These are phyloP conservation scores for Opisthograptis luteolata DNA, from an alignment of 2,888 invertebrate genomes.

Conservation along the genomic window DNA sequence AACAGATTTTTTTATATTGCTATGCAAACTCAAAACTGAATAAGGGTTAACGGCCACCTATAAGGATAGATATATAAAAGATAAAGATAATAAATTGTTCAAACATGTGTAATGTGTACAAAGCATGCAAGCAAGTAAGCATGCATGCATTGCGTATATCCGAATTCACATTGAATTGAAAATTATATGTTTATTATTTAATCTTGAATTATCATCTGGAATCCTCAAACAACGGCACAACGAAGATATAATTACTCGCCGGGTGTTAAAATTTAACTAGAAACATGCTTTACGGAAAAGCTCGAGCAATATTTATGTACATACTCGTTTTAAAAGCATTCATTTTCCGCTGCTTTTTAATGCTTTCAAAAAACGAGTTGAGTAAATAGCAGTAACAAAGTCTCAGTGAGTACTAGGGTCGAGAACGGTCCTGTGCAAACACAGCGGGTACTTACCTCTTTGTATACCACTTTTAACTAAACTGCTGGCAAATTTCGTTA, in stretches of 20 bases:
- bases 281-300: conserved; percentile 41
- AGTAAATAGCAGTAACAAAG: conserved; percentile 47
- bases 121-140: no score
- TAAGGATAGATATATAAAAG: no score
- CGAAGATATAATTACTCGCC: conserved; percentile 59
- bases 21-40: no score
- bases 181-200: conserved; percentile 67
- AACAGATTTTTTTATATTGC: no score
- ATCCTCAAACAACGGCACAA: conserved; percentile 62
- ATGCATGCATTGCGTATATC: no score
- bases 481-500: conserved; percentile 59
- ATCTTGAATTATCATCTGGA: conserved; percentile 58
- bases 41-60: no score
- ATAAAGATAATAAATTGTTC: no score
- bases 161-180: no score
- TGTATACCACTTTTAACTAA: conserved; percentile 56
- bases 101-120: no score
- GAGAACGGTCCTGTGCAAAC: conserved; percentile 50
- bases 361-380: conserved; percentile 41
- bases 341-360: conserved; percentile 45
- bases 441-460: conserved; percentile 43
- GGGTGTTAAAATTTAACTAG: conserved; percentile 54
- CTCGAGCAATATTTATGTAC: conserved; percentile 26
- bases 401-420: conserved; percentile 31
- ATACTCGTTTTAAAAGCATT: conserved; percentile 28